These are phyloP conservation scores for Phymatocera aterrima DNA, from an alignment of 2,888 invertebrate species.

Conservation along the genomic window DNA sequence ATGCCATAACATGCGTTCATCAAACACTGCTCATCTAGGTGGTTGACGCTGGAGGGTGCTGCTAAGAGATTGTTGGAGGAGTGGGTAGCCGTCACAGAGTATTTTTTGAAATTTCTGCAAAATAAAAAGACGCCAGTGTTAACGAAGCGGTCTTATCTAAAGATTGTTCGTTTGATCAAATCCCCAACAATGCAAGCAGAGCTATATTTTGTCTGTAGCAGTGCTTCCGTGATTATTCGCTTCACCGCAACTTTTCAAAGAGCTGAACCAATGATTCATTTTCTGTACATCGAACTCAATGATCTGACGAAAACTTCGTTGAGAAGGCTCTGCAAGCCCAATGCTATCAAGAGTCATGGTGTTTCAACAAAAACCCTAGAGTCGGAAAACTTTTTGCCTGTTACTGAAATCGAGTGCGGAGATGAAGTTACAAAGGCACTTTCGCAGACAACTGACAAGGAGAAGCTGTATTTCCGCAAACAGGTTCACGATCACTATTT, in stretches of 20 bases:
- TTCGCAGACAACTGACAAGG: slow-evolving; percentile 35
- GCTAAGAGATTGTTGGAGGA: slow-evolving; percentile 46
- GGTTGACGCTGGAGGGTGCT: slow-evolving; percentile 46
- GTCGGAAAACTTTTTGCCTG: slow-evolving; percentile 33
- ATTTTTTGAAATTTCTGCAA: slow-evolving; percentile 49
- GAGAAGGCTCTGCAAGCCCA: slow-evolving; percentile 2
- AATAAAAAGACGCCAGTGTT: slow-evolving; percentile 33
- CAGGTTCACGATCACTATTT: slow-evolving; percentile 40
- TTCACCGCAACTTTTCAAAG: slow-evolving; percentile 45
- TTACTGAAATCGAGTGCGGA: slow-evolving; percentile 20
- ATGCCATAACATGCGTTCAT: slow-evolving; percentile 47
- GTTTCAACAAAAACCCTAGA: slow-evolving; percentile 43
- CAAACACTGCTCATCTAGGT: slow-evolving; percentile 47
- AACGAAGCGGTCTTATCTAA: slow-evolving; percentile 39
- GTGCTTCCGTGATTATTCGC: slow-evolving; percentile 35
- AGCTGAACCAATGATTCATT: slow-evolving; percentile 43
- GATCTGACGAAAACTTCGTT: neutral
- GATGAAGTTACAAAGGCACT: slow-evolving; percentile 40
- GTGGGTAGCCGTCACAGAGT: slow-evolving; percentile 48
- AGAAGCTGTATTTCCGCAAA: slow-evolving; percentile 41
- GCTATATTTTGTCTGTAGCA: slow-evolving; percentile 42
- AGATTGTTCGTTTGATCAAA: slow-evolving; percentile 40
- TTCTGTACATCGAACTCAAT: slow-evolving; percentile 37
- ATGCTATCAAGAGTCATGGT: slow-evolving; percentile 21
- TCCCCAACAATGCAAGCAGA: slow-evolving; percentile 44